Percentiles rank a stretch among this genome's conserved stretches.
Conservation (phyloP, 2,888 invertebrate genomes). For the Eupithecia pulchellata region DNA sequence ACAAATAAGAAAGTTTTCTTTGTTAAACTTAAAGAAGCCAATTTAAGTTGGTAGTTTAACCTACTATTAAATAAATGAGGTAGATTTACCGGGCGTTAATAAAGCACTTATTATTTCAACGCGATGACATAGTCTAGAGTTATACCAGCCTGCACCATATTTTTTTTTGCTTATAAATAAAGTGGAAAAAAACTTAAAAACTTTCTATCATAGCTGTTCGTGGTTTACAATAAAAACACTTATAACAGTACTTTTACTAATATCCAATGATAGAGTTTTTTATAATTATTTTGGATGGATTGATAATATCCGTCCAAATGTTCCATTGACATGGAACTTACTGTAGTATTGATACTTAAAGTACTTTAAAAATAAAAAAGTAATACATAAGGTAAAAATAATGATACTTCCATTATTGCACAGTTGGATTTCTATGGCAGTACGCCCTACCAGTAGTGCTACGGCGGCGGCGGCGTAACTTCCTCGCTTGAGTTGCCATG, state of each 20-base stretch:
- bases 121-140: slow-evolving; percentile 51
- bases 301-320: too few species aligned
- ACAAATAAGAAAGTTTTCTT: slow-evolving; percentile 57
- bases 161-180: too few species aligned
- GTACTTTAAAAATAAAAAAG: background rate
- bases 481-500: too few species aligned
- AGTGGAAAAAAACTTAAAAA: too few species aligned
- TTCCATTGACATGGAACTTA: background rate
- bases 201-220: background rate
- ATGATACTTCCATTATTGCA: background rate
- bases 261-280: background rate
- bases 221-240: background rate
- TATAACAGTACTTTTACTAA: background rate
- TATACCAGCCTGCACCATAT: slow-evolving; percentile 1
- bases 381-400: background rate
- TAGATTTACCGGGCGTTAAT: slow-evolving; percentile 64
- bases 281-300: background rate
- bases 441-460: too few species aligned
- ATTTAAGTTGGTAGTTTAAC: slow-evolving; percentile 68
- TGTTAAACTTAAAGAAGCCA: slow-evolving; percentile 65
- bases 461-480: too few species aligned
- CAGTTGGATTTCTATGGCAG: background rate
- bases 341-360: background rate
- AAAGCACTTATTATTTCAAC: slow-evolving; percentile 66
- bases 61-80: slow-evolving; percentile 66